Evolutionary conservation across 2,113 vertebrate genomes (phyloP), one percentile per base, ranked within the genome.

Genomic region (Coregonus clupeaformis): DNA sequence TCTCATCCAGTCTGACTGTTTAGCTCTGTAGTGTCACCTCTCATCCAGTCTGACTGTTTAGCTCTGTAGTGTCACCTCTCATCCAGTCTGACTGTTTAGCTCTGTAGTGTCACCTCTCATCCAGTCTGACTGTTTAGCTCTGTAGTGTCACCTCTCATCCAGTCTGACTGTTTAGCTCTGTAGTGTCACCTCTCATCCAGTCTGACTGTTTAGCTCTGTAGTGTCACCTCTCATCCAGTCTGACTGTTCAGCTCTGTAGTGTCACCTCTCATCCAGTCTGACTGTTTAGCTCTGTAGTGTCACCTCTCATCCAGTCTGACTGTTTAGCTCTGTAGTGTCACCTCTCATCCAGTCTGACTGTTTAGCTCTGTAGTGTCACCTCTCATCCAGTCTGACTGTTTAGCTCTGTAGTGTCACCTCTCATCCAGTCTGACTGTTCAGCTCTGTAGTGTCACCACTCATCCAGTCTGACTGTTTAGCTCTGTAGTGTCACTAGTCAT

Each of bases 201-300:
- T 27, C 27, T 27, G 27, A 27, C 27, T 27, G 27, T 27, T 27
- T 2, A 27, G 27, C 27, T 27, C 27, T 27, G 27, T 27, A n/a
- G 22, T 75, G 22, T 22, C n/a, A 74, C 55, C 11, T 20, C 11
- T 74, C 24, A 74, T 32, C 22, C 24, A 76, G 29, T 52, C n/a
- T 27, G 22, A 62, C 20, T 25, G 42, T 45, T 5, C 11, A 16
- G 1, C 55, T 59, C 55, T 20, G 5, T 20, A 59, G 3, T 59
- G 11, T 14, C 13, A 18, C 11, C 4, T 11, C 4, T n/a, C 27
- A 27, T 27, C 27, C 27, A 27, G 27, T 27, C 27, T 27, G 27
- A 27, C 27, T 27, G 27, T 27, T 27, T 2, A 27, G 27, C 27
- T 27, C 27, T 27, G 27, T 27, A n/a, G 22, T 75, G 22, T 22